These are phyloP conservation scores for Rhyzopertha dominica DNA, from an alignment of 1,140 invertebrate species.

Conservation along the genomic window DNA sequence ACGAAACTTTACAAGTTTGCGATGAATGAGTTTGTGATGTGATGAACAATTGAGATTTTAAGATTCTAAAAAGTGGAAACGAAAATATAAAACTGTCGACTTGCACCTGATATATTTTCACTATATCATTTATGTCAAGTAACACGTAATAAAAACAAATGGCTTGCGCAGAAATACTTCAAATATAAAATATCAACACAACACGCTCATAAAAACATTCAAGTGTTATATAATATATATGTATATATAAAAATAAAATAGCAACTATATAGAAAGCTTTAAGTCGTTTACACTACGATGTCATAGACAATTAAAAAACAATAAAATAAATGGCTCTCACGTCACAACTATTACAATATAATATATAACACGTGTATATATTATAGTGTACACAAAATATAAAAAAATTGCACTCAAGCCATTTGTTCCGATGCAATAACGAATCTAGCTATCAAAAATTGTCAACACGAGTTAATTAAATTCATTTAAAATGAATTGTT, in stretches of 20 bases:
- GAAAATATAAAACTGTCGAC: conserved; percentile 25
- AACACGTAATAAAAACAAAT: conserved; percentile 40
- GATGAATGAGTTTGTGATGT: conserved; percentile 27
- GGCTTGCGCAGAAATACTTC: conserved; percentile 41
- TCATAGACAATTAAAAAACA: conserved; percentile 27
- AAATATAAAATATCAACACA: conserved; percentile 34
- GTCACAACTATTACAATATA: too few relatives aligned
- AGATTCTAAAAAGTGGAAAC: conserved; percentile 20
- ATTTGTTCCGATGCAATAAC: conserved; percentile 45
- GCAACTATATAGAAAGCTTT: conserved; percentile 33
- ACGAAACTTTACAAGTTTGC: conserved; percentile 38
- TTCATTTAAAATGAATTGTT: conserved; percentile 46
- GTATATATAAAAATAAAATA: conserved; percentile 38
- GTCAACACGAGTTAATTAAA: conserved; percentile 48
- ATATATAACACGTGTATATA: too few relatives aligned
- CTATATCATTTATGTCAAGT: conserved; percentile 34
- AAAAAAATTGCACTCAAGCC: conserved; percentile 43
- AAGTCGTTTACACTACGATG: conserved; percentile 30
- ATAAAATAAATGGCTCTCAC: conserved; percentile 15
- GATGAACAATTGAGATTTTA: conserved; percentile 26
- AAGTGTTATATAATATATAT: too few relatives aligned
- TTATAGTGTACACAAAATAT: conserved; percentile 31
- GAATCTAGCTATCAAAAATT: conserved; percentile 46
- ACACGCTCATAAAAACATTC: conserved; percentile 35
- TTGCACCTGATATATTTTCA: conserved; percentile 26